These are phyloP conservation scores for Griposia aprilina DNA, from an alignment of 2,888 invertebrate species.

Conservation along the genomic window DNA sequence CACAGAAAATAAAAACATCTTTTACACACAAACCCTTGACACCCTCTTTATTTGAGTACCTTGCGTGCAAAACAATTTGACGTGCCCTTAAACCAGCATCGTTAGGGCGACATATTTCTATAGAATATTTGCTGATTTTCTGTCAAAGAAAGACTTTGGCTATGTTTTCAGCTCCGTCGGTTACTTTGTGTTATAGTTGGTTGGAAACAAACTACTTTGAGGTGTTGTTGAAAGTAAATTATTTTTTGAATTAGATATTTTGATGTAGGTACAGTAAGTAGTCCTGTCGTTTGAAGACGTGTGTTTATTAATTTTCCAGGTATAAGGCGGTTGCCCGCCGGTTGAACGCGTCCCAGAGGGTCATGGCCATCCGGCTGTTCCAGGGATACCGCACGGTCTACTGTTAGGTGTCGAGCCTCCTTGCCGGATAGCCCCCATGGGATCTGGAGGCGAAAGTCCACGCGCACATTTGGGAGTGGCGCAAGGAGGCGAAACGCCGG, in stretches of 20 bases:
- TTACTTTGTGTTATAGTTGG: slow-evolving; percentile 1
- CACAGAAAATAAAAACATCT: slow-evolving; percentile 11
- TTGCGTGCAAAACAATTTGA: slow-evolving; percentile 48
- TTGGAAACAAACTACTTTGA: not conserved
- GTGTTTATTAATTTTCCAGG: not conserved
- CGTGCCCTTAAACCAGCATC: slow-evolving; percentile 23
- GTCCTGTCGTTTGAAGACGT: not conserved
- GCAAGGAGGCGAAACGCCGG: too few species aligned
- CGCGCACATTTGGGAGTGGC: too few species aligned
- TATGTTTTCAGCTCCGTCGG: not conserved
- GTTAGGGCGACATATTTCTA: slow-evolving; percentile 21
- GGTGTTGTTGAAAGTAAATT: not conserved
- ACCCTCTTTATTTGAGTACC: slow-evolving; percentile 40
- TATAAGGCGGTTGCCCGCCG: too few species aligned
- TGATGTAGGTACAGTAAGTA: not conserved
- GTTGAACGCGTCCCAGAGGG: too few species aligned
- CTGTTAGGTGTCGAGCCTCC: too few species aligned
- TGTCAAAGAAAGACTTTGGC: slow-evolving; percentile 21
- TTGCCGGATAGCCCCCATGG: too few species aligned
- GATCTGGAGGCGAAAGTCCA: too few species aligned
- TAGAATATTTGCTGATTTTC: slow-evolving; percentile 24
- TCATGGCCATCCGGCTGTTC: too few species aligned
- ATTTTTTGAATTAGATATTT: not conserved
- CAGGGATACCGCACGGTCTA: too few species aligned
- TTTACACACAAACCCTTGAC: slow-evolving; percentile 26